Conservation (phyloP, 2,888 invertebrate genomes). For the Brachynemurus nebulosus region DNA sequence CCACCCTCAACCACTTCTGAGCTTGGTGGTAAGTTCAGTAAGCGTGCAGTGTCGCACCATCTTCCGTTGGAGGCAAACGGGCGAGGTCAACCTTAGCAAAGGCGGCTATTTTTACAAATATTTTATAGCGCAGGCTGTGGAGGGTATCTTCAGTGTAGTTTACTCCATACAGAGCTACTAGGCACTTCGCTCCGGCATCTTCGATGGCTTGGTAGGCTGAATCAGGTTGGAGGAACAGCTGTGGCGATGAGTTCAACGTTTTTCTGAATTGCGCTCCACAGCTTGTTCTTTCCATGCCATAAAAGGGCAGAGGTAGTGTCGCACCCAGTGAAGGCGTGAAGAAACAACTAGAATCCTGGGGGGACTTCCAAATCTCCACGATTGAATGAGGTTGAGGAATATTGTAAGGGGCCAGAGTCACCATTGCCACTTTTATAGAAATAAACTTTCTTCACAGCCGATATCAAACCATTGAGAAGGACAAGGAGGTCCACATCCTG, state of each 20-base stretch:
- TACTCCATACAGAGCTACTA: neutral
- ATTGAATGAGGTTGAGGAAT: neutral
- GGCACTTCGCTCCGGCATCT: neutral
- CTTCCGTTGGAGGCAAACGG: neutral
- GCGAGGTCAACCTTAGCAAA: neutral
- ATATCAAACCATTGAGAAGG: neutral
- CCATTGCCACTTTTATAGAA: neutral
- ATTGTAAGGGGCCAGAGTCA: neutral
- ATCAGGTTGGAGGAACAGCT: neutral
- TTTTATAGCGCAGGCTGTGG: neutral
- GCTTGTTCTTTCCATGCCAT: conserved; percentile 9
- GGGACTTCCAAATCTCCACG: neutral
- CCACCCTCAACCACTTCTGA: conserved; percentile 12
- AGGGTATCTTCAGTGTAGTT: neutral
- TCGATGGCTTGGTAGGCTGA: neutral
- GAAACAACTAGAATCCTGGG: conserved; percentile 3
- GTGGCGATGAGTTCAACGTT: neutral
- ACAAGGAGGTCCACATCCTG: neutral
- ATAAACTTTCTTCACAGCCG: neutral
- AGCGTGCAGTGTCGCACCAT: neutral
- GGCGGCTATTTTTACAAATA: neutral
- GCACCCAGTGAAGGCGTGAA: conserved; percentile 11
- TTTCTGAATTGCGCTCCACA: neutral
- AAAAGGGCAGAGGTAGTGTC: conserved; percentile 12
- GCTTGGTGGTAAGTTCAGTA: conserved; percentile 10